These are phyloP conservation scores for Leptogaster cylindrica DNA, from an alignment of 2,888 invertebrate species.

Conservation along the genomic window DNA sequence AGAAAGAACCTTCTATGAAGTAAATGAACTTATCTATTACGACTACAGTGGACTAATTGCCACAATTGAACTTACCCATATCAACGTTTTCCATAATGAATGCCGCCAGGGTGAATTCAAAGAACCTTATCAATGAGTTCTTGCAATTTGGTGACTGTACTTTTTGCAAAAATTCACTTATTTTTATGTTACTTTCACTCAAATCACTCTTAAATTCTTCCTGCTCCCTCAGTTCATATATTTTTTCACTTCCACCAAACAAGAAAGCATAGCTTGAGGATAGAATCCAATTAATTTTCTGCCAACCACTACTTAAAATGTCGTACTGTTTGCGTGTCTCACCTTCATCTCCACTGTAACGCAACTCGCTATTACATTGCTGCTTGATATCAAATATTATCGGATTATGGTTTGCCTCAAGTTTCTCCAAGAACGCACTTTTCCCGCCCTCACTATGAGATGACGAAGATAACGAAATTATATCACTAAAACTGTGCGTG, in stretches of 20 bases:
- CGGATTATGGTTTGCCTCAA: conserved; percentile 33
- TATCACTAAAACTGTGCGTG: conserved; percentile 38
- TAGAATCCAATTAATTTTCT: conserved; percentile 32
- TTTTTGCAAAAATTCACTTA: conserved; percentile 51
- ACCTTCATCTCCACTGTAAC: neutral
- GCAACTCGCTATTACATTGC: conserved; percentile 8
- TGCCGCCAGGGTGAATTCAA: conserved; percentile 59
- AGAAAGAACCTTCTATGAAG: neutral
- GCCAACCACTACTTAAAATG: neutral
- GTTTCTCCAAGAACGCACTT: conserved; percentile 31
- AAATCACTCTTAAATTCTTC: neutral
- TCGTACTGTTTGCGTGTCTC: neutral
- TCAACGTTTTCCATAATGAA: conserved; percentile 57
- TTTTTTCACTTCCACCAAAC: conserved; percentile 25
- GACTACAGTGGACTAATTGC: too few relatives aligned
- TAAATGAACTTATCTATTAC: neutral
- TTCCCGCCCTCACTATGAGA: conserved; percentile 8
- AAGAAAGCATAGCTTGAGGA: conserved; percentile 30
- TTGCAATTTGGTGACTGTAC: conserved; percentile 55
- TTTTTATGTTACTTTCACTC: conserved; percentile 46
- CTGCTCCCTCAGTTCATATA: neutral
- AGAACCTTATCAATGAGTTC: conserved; percentile 57
- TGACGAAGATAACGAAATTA: conserved; percentile 30
- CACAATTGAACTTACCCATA: too few relatives aligned
- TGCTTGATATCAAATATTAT: conserved; percentile 43